Percentiles rank a stretch among this genome's conserved stretches.
Conservation (phyloP, 1,140 invertebrate genomes). For the Sycobia sp. region DNA sequence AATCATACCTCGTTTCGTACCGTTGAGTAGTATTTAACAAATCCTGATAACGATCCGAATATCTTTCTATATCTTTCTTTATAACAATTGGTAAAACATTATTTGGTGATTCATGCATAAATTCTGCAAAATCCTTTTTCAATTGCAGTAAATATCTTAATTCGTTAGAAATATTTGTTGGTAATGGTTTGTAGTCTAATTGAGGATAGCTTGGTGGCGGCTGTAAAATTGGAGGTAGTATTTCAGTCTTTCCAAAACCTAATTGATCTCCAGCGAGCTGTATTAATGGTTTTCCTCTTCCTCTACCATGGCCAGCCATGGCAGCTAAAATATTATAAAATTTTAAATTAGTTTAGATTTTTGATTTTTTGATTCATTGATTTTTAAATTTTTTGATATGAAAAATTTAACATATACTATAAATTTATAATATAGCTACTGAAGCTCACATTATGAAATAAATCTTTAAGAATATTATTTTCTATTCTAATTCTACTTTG, state of each 20-base stretch:
- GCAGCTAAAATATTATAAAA: not conserved
- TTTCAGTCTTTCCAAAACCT: constrained; percentile 68
- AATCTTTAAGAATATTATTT: no score
- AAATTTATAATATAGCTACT: no score
- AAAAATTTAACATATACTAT: no score
- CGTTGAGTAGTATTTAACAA: constrained; percentile 53
- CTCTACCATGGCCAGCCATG: constrained; percentile 60
- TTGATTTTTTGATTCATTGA: no score
- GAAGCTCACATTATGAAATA: no score
- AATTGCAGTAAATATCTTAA: constrained; percentile 66
- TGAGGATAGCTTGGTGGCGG: constrained; percentile 73
- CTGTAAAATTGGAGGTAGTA: constrained; percentile 65
- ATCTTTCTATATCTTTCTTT: constrained; percentile 69
- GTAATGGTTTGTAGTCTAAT: constrained; percentile 66
- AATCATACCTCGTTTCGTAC: constrained; percentile 61
- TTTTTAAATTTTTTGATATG: no score
- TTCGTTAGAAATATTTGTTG: constrained; percentile 59
- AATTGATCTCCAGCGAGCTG: constrained; percentile 69
- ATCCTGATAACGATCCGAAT: constrained; percentile 69
- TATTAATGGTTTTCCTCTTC: constrained; percentile 59
- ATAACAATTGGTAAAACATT: constrained; percentile 57
- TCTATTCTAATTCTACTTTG: no score
- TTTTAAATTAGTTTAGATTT: not conserved
- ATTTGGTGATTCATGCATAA: constrained; percentile 63
- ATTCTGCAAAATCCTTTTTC: constrained; percentile 66